Conservation (phyloP, 2,888 invertebrate genomes). For the Fragum whitleyi region DNA sequence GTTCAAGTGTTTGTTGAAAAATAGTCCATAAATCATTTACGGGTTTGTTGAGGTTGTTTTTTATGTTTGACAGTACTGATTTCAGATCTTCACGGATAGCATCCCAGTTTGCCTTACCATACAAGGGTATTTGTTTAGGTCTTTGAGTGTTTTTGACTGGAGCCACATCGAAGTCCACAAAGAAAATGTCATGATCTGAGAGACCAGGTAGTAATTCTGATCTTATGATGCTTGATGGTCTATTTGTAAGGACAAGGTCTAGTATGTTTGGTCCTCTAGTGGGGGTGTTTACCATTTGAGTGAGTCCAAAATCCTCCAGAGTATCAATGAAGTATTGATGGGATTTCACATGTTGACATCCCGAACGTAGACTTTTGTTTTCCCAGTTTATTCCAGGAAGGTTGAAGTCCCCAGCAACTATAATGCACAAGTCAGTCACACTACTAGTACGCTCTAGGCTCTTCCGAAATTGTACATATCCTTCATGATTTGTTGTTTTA, state of each 20-base stretch:
- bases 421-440: conserved; percentile 3
- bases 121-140: no score
- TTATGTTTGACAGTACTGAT: no score
- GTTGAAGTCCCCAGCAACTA: no score
- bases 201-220: conserved; percentile 2
- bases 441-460: background rate
- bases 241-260: background rate
- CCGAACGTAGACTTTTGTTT: conserved; percentile 3
- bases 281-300: background rate
- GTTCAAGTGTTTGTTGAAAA: no score
- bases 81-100: no score
- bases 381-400: conserved; percentile 32
- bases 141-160: no score
- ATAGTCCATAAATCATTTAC: no score
- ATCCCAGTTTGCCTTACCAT: no score
- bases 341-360: background rate
- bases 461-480: background rate
- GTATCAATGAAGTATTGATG: conserved; percentile 32
- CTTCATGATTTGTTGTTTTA: conserved; percentile 17
- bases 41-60: no score
- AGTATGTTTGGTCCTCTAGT: no score
- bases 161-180: no score
- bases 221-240: background rate
- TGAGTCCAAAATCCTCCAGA: conserved; percentile 27
- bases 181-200: background rate